Evolutionary conservation across 2,888 invertebrate species (phyloP).

Genomic region (Patella depressa): DNA sequence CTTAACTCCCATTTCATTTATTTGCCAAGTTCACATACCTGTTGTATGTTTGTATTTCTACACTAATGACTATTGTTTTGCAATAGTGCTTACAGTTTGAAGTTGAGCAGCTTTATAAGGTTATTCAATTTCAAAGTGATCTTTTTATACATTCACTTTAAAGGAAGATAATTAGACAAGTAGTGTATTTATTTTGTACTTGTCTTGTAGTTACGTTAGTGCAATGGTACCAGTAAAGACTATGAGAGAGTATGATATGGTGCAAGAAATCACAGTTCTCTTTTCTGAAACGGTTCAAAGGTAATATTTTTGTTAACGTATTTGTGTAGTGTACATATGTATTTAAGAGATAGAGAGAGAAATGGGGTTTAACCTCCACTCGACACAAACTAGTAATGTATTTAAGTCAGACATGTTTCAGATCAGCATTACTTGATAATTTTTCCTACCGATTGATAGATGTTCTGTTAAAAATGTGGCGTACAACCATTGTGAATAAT

Average conservation of each 20-base stretch:
- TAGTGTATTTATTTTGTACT: conserved; percentile 13
- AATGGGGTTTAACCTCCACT: no score
- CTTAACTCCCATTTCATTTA: no score
- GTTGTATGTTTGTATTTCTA: no score
- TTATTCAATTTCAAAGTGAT: neutral
- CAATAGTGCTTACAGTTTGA: no score
- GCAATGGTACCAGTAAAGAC: conserved; percentile 99
- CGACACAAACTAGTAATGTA: no score
- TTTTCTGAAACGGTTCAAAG: conserved; percentile 92
- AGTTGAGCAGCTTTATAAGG: neutral
- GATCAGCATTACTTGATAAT: neutral
- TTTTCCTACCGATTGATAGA: neutral
- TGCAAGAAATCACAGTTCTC: conserved; percentile 95
- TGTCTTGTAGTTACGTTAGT: conserved; percentile 86
- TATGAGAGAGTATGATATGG: conserved; percentile 94
- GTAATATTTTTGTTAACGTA: conserved; percentile 37
- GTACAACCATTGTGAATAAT: no score
- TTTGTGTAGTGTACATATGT: neutral
- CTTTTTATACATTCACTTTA: no score
- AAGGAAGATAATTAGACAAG: no score
- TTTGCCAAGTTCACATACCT: no score
- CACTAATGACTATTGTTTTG: no score
- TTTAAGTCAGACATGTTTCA: neutral
- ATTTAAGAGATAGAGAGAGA: no score
- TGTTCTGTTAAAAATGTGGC: neutral